Evolutionary conservation across 2,888 invertebrate genomes (phyloP).

Genomic region (Busseola fusca): DNA sequence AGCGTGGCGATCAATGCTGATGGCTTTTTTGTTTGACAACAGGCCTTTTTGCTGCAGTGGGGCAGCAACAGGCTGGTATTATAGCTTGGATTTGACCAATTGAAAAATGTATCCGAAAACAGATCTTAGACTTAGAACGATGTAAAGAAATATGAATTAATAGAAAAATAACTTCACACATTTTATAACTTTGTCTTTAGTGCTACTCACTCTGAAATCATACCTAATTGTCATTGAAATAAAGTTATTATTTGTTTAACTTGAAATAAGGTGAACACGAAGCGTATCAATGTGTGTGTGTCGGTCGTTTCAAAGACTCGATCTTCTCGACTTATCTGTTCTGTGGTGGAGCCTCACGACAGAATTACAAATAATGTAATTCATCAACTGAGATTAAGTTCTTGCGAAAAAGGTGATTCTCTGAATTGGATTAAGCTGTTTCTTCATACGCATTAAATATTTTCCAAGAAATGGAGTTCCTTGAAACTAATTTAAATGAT

Average conservation of each 20-base stretch:
- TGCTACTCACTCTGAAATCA: no score
- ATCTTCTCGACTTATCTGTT: neutral
- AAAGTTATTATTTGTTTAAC: no score
- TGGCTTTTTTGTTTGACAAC: neutral
- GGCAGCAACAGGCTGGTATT: neutral
- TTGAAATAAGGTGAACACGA: no score
- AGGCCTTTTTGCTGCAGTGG: no score
- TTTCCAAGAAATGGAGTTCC: neutral
- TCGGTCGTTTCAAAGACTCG: neutral
- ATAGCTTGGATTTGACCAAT: neutral
- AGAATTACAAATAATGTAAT: conserved; percentile 47
- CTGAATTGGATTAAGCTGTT: conserved; percentile 17
- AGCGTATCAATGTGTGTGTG: neutral
- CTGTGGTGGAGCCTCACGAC: neutral
- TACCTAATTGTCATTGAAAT: no score
- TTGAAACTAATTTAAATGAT: neutral
- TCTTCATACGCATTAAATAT: neutral
- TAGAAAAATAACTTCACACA: no score
- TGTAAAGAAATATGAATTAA: no score
- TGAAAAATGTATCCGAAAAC: neutral
- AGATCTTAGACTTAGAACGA: neutral
- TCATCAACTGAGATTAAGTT: conserved; percentile 51
- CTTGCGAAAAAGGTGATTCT: conserved; percentile 17
- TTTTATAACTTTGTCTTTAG: no score
- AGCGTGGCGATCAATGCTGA: neutral